phyloP scores from a whole-genome alignment of 2,113 vertebrate genomes.

The Corythornis cristatus region DNA sequence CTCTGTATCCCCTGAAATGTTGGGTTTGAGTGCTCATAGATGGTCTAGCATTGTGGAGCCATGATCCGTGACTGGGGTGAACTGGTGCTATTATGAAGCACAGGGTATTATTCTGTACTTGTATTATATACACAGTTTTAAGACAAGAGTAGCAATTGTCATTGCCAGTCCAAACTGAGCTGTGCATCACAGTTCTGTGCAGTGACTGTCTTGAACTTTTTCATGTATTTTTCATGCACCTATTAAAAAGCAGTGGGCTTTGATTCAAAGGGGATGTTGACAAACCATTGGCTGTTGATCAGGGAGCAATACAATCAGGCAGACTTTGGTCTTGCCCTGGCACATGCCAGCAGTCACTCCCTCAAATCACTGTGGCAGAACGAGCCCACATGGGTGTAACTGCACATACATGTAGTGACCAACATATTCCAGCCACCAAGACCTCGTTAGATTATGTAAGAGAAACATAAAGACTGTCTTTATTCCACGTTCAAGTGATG shows the following conservation, averaged over 20 bases:
- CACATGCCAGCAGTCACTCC: fast-evolving
- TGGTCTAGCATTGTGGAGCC: neutral
- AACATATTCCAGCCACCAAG: fast-evolving
- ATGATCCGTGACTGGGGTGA: neutral
- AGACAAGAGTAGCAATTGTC: neutral
- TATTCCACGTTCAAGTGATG: neutral
- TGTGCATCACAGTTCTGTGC: neutral
- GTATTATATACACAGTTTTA: neutral
- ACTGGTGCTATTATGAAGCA: neutral
- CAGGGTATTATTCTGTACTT: neutral
- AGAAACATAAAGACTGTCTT: neutral
- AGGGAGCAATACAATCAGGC: neutral
- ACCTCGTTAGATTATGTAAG: neutral
- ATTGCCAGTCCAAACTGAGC: neutral
- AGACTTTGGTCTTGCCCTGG: neutral
- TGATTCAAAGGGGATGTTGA: neutral
- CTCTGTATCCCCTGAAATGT: neutral
- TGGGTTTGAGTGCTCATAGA: neutral
- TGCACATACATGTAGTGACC: fast-evolving
- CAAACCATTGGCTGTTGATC: neutral
- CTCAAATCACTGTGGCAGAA: neutral
- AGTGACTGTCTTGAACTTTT: neutral
- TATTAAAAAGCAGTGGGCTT: neutral
- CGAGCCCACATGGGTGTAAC: neutral
- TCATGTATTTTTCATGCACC: neutral